A percentile compares a stretch with the other conserved stretches of the same genome.
phyloP scores from a whole-genome alignment of 2,888 invertebrate species.

The Cremastinae sp. region DNA sequence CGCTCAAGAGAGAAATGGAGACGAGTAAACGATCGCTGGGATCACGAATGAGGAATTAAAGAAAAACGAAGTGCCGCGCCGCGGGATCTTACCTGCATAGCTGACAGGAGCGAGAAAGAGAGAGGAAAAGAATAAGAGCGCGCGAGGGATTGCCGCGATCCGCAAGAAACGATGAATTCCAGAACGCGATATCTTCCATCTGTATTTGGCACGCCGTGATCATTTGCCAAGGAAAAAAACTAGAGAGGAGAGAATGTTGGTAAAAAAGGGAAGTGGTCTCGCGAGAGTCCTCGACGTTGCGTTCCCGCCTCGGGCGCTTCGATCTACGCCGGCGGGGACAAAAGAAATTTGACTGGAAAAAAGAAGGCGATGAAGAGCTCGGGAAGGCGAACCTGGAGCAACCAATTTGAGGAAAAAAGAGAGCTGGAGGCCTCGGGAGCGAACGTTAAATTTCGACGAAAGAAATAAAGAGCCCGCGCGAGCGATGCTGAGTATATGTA shows the following conservation, averaged over 20 bases:
- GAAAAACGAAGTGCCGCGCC: constrained; percentile 46
- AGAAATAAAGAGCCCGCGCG: neutral
- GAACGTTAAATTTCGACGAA: constrained; percentile 3
- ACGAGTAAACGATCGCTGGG: constrained; percentile 23
- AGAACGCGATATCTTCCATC: constrained; percentile 56
- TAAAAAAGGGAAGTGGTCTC: constrained; percentile 57
- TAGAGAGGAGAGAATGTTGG: constrained; percentile 33
- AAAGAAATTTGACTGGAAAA: constrained; percentile 53
- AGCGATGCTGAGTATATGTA: constrained; percentile 20
- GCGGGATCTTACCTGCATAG: constrained; percentile 30
- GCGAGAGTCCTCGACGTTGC: constrained; percentile 43
- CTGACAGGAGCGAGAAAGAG: too few species aligned
- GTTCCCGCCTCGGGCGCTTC: constrained; percentile 7
- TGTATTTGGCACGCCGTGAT: constrained; percentile 56
- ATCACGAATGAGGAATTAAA: constrained; percentile 43
- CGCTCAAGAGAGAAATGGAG: constrained; percentile 15
- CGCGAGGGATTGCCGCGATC: constrained; percentile 41
- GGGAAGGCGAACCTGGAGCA: neutral
- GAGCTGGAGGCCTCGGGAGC: constrained; percentile 1
- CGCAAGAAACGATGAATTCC: constrained; percentile 58
- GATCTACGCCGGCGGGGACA: neutral
- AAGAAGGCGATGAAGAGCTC: constrained; percentile 28
- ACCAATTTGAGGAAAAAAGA: neutral
- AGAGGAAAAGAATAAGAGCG: too few species aligned
- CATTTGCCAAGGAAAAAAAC: neutral